A percentile compares a stretch with the other conserved stretches of the same genome.
These are phyloP conservation scores for Rotaria macrura DNA, from an alignment of 2,888 invertebrate species.

Conservation along the genomic window DNA sequence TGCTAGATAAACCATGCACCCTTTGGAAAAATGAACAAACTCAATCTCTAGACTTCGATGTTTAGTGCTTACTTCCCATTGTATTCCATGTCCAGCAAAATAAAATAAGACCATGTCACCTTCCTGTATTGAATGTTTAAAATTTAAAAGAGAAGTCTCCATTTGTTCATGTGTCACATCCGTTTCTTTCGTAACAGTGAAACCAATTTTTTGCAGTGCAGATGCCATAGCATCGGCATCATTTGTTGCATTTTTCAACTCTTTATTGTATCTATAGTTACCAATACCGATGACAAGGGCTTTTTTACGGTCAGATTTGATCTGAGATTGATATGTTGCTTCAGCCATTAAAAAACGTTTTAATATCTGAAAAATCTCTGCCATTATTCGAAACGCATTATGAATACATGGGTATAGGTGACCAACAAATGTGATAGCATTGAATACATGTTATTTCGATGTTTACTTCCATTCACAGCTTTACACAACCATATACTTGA, in stretches of 20 bases:
- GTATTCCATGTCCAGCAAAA: no score
- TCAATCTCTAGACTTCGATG: no score
- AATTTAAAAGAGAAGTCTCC: neutral
- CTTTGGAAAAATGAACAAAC: no score
- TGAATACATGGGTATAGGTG: no score
- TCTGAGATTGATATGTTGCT: neutral
- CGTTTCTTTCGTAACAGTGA: neutral
- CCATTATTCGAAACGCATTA: no score
- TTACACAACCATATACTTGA: no score
- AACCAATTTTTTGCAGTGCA: neutral
- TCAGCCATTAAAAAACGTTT: neutral
- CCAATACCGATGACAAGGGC: neutral
- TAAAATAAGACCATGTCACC: neutral
- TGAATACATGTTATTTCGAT: no score
- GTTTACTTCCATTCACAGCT: no score
- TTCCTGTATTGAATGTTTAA: neutral
- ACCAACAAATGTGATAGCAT: no score
- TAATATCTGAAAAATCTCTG: neutral
- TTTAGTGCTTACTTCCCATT: neutral
- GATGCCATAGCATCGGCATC: neutral
- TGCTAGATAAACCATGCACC: no score
- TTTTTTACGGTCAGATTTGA: neutral
- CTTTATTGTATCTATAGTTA: neutral
- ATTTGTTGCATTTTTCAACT: neutral
- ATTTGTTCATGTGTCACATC: neutral